phyloP scores from a whole-genome alignment of 2,797 vertebrate genomes.

The Girardinus metallicus region DNA sequence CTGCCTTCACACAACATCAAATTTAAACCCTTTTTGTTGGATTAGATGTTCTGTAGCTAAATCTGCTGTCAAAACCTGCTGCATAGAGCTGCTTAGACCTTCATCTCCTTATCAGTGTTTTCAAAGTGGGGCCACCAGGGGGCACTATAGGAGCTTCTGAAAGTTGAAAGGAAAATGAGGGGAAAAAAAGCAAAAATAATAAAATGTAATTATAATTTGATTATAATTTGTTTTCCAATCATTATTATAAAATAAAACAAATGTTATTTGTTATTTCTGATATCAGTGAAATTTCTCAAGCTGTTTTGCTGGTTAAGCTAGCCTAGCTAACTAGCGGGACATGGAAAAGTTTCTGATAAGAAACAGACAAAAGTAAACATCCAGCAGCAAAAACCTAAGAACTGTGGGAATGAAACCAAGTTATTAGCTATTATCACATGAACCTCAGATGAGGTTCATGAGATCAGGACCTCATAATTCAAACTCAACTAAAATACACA shows the following conservation, averaged over 20 bases:
- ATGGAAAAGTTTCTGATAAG: neutral
- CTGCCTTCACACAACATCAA: slow-evolving; percentile 21
- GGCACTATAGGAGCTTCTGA: too few species aligned
- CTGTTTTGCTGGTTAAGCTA: neutral
- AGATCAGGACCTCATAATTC: too few species aligned
- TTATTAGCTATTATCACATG: too few species aligned
- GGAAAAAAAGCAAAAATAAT: too few species aligned
- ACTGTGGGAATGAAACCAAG: too few species aligned
- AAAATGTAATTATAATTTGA: too few species aligned
- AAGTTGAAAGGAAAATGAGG: too few species aligned
- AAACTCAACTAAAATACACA: too few species aligned
- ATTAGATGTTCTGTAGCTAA: slow-evolving; percentile 3
- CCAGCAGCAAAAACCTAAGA: neutral
- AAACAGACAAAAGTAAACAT: neutral
- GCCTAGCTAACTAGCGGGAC: neutral
- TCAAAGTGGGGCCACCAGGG: neutral
- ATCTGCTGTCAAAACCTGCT: neutral
- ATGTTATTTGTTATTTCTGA: too few species aligned
- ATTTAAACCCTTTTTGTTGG: neutral
- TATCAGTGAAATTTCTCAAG: neutral
- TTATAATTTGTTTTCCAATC: too few species aligned
- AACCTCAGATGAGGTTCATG: too few species aligned
- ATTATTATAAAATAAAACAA: too few species aligned
- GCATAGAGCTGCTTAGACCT: neutral
- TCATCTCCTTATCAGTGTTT: neutral